These are phyloP conservation scores for Cromileptes altivelis DNA, from an alignment of 2,113 vertebrate species.

Conservation along the genomic window DNA sequence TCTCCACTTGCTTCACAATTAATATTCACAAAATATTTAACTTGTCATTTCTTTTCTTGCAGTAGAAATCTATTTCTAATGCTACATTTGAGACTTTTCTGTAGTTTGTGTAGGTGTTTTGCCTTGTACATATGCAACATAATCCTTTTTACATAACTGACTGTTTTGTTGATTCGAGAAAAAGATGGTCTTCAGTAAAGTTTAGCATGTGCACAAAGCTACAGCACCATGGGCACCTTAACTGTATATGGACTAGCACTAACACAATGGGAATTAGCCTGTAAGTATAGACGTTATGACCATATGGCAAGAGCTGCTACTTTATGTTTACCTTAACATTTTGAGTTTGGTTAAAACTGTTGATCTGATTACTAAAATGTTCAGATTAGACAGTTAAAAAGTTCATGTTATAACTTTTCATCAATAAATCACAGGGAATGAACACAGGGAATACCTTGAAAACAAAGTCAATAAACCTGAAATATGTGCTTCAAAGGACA, in stretches of 20 bases:
- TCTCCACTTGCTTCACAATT: background rate
- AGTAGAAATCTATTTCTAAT: background rate
- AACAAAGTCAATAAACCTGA: background rate
- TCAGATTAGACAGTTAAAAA: background rate
- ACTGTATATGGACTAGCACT: background rate
- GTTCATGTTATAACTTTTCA: background rate
- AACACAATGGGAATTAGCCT: background rate
- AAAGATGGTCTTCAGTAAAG: too few species aligned
- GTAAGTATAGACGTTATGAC: background rate
- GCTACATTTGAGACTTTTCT: background rate
- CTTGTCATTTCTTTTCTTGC: background rate
- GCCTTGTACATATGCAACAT: background rate
- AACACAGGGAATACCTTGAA: background rate
- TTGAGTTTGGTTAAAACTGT: background rate
- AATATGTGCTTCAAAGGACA: background rate
- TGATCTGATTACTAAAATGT: background rate
- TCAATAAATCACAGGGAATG: background rate
- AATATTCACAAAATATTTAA: background rate
- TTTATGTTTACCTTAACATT: background rate
- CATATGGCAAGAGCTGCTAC: background rate
- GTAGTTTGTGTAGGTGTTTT: background rate
- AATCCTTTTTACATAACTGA: background rate
- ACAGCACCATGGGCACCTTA: background rate
- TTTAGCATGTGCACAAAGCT: background rate
- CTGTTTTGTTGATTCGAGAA: background rate